Conservation (phyloP, 2,113 vertebrate species). For the Elanus axillaris region DNA sequence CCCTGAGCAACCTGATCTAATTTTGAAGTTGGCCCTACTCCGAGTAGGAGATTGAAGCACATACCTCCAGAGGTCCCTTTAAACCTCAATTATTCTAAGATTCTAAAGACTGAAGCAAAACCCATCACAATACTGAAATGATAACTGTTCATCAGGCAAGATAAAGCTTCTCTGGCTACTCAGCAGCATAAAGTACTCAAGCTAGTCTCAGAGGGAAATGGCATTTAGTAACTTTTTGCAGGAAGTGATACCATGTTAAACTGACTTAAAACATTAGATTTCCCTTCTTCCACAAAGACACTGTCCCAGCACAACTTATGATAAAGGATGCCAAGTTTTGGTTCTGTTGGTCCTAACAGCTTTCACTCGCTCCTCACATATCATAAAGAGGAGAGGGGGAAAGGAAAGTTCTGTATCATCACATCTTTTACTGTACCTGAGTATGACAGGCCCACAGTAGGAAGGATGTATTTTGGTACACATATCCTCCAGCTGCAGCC, state of each 20-base stretch:
- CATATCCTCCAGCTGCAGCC: slow-evolving; percentile 88
- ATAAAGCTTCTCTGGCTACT: background rate
- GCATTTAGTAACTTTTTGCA: background rate
- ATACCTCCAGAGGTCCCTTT: background rate
- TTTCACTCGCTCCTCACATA: background rate
- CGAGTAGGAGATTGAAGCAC: background rate
- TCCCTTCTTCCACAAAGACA: background rate
- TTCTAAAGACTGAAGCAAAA: background rate
- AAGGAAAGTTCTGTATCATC: background rate
- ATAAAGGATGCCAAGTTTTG: background rate
- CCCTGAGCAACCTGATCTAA: background rate
- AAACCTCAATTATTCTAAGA: background rate
- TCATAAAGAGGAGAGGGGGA: background rate
- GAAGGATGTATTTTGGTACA: slow-evolving; percentile 89
- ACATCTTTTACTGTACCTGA: slow-evolving; percentile 76
- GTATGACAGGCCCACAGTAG: slow-evolving; percentile 88
- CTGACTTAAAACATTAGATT: background rate
- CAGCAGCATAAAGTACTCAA: background rate
- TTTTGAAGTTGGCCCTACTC: background rate
- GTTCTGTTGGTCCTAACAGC: background rate
- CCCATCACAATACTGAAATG: background rate
- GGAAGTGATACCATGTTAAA: background rate
- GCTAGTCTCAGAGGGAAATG: background rate
- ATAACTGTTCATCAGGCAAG: background rate
- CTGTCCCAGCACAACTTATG: background rate